Evolutionary conservation across 2,888 invertebrate species (phyloP), one percentile per base, ranked within the genome.

Genomic region (Stomorhina lunata): DNA sequence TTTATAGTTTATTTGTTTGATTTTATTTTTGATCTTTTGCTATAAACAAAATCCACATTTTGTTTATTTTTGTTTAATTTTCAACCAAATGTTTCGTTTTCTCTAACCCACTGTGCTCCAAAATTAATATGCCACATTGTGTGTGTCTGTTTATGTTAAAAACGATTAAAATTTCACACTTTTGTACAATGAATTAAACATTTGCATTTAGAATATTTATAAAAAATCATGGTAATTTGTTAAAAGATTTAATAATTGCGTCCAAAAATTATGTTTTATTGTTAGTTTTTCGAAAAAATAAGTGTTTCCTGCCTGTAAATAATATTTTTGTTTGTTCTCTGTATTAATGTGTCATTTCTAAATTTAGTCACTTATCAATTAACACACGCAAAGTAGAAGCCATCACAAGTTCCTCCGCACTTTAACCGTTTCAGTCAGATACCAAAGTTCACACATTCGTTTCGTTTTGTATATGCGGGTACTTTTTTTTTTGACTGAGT

Each of bases 251-350:
- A 77, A 68, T 53, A 73, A 32, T 69, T 68, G 59, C 53, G 37
- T 29, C 15, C 43, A 22, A 25, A 15, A 20, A 55, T 17, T 45
- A 32, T 40, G 10, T 61, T 50, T 32, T 50, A 40, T 37, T 76
- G 65, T 68, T 53, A 12, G 25, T 69, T 77, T n/a, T 59, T 69
- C 48, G 68, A 68, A 59, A 63, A 25, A 20, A 15, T 10, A 37
- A 20, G 1, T 57, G 37, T 61, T 77, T 77, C 77, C 77, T 77
- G 40, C 77, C 77, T 61, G 69, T 61, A 48, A 43, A 40, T 43
- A 2, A 76, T 57, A 48, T 53, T 17, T 37, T 27, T 3, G 17
- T 65, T 6, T 55, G n/a, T 61, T 29, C 6, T 53, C 9, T 25
- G 2, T 53, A 25, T 27, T 9, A 34, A 27, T 50, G 17, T 27